Conservation (phyloP, 2,888 invertebrate genomes). For the Idaea biselata region DNA sequence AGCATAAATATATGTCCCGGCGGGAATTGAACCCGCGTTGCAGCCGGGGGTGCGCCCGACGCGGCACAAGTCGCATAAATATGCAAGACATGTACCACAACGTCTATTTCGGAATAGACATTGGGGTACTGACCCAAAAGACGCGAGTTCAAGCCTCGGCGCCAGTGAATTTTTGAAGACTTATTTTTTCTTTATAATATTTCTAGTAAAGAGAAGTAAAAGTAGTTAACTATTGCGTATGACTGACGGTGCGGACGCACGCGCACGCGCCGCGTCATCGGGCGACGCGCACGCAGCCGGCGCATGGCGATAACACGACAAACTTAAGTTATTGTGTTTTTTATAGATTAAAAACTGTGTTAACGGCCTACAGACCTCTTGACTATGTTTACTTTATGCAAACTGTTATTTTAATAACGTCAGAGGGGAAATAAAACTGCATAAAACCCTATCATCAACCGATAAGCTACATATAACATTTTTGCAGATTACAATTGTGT, state of each 20-base stretch:
- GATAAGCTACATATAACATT: background rate
- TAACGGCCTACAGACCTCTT: constrained; percentile 1
- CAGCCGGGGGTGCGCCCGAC: no score
- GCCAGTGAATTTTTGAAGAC: no score
- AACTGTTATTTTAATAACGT: background rate
- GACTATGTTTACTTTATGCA: background rate
- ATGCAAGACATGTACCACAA: no score
- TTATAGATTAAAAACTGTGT: background rate
- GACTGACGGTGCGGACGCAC: background rate
- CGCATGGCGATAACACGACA: background rate
- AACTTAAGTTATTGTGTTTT: background rate
- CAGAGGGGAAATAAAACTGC: background rate
- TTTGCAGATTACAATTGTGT: background rate
- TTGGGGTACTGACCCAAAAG: no score
- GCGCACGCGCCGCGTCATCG: background rate
- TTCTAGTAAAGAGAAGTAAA: no score
- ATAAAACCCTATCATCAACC: background rate
- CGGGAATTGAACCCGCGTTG: no score
- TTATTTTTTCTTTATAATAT: no score
- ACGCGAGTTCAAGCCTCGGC: no score
- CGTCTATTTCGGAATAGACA: no score
- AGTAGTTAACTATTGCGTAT: background rate
- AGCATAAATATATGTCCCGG: no score
- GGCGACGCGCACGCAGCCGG: background rate
- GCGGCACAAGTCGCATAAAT: no score